phyloP scores from a whole-genome alignment of 1,140 invertebrate genomes.

The Psilanteris sp. region DNA sequence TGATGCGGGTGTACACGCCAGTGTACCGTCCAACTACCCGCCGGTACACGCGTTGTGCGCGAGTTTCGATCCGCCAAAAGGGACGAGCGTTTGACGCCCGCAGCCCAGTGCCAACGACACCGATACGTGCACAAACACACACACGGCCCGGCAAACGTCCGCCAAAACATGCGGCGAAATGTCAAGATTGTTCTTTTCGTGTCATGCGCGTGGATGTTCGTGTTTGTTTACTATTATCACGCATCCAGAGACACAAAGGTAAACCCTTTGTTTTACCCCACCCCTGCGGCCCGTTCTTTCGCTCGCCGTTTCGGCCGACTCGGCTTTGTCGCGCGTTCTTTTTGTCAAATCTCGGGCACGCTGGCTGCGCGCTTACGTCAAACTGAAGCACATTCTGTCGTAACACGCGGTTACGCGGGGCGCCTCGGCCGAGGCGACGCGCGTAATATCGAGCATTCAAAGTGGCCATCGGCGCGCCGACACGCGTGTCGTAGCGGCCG shows the following conservation, averaged over 20 bases:
- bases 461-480: no score
- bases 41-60: conserved; percentile 37
- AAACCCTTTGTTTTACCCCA: conserved; percentile 34
- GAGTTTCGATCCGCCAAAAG: not conserved
- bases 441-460: no score
- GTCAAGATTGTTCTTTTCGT: conserved; percentile 81
- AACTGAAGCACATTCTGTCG: no score
- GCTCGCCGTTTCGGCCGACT: no score
- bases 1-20: conserved; percentile 42
- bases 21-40: conserved; percentile 17
- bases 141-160: conserved; percentile 11
- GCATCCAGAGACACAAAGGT: conserved; percentile 78
- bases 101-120: conserved; percentile 29
- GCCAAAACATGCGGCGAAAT: conserved; percentile 80
- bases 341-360: no score
- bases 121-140: no score
- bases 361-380: no score
- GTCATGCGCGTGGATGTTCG: conserved; percentile 82
- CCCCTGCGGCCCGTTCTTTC: no score
- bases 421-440: no score
- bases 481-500: no score
- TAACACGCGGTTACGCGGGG: no score
- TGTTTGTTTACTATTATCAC: conserved; percentile 82
- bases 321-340: no score
- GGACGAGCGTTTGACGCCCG: conserved; percentile 12